Evolutionary conservation across 2,113 vertebrate genomes (phyloP), one percentile per base, ranked within the genome.

Genomic region (Dascyllus trimaculatus): DNA sequence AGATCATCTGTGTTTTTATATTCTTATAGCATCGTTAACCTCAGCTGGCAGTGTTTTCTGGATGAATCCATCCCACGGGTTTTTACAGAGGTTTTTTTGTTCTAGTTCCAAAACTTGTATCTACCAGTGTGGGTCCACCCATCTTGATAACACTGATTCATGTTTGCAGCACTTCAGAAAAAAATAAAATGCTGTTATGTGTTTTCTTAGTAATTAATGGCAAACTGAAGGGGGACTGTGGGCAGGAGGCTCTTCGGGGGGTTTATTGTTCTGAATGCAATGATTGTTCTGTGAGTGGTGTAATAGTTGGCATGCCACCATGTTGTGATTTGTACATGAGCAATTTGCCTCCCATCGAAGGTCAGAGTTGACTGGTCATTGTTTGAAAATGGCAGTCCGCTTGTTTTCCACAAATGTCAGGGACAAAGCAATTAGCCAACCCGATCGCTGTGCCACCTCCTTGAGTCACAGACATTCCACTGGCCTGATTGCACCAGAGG

Each of bases 331-430:
- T 84, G 58, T 35, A 45, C 74, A 71, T 69, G 64, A 88, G 69
- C 71, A 79, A 61, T 84, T 75, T 79, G 71, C 72, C 85, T 90
- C 82, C 84, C 80, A 81, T 72, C 21, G 25, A 91, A 91, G 89
- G 90, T 91, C 90, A 82, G 82, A 78, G 65, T 78, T 69, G 61
- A 80, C 71, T 63, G 76, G 54, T 86, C 86, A 87, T 93, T 91
- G 88, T 91, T 91, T 87, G 72, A 91, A n/a, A 89, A 90, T 87
- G 82, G 74, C 85, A 75, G 71, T 67, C 53, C 18, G 69, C 51
- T 76, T 82, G 72, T 82, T 84, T 85, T 85, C 69, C 78, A 71
- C 61, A 90, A 93, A 91, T 86, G 88, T 88, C 90, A 90, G 40
- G 86, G 68, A 78, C 70, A 72, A 81, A 84, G 70, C 77, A 75